Evolutionary conservation across 2,797 vertebrate genomes (phyloP).

Genomic region (Pelochelys cantorii): DNA sequence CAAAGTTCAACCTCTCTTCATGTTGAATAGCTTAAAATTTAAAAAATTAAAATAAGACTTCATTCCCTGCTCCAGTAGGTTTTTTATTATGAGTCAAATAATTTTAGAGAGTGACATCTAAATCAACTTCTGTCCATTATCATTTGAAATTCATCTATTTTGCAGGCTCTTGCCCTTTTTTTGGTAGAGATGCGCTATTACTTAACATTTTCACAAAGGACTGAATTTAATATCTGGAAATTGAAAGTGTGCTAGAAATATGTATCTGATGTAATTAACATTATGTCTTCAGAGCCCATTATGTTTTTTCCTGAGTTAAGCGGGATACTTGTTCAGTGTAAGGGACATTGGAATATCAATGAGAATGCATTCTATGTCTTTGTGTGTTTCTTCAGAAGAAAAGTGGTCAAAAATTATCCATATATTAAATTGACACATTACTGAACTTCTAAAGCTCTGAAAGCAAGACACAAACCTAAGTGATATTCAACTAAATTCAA

Average conservation of each 20-base stretch:
- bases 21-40: not conserved
- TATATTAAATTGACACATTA: not conserved
- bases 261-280: slow-evolving; percentile 60
- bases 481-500: not conserved
- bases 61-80: not conserved
- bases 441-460: not conserved
- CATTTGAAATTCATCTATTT: slow-evolving; percentile 70
- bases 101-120: slow-evolving; percentile 29
- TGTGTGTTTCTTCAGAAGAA: slow-evolving; percentile 18
- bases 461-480: not conserved
- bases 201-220: slow-evolving; percentile 58
- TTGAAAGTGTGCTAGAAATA: slow-evolving; percentile 36
- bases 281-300: slow-evolving; percentile 34
- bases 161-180: slow-evolving; percentile 24
- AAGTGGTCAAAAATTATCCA: not conserved
- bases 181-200: slow-evolving; percentile 34
- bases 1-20: not conserved
- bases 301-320: slow-evolving; percentile 60
- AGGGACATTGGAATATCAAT: slow-evolving; percentile 44
- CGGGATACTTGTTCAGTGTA: slow-evolving; percentile 48
- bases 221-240: slow-evolving; percentile 38
- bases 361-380: not conserved
- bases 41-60: not conserved
- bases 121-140: slow-evolving; percentile 66
- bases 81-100: slow-evolving; percentile 5